Evolutionary conservation across 2,797 vertebrate genomes (phyloP).

Genomic region (Darevskia mixta): DNA sequence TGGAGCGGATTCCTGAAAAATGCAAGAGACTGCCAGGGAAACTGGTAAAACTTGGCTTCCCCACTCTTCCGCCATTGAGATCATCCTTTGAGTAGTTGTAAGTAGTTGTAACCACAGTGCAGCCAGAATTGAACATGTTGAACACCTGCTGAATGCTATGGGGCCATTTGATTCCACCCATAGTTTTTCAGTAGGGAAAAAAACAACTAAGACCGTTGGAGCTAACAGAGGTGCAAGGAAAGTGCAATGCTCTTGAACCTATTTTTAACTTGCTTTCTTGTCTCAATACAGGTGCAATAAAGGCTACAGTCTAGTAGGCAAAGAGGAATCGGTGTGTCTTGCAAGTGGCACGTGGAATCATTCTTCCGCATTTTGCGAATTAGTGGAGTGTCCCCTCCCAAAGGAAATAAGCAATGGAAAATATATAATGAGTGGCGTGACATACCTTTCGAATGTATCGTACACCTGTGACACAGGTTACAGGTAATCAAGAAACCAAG

Average conservation of each 20-base stretch:
- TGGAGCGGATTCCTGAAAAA: background rate
- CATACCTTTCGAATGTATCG: constrained; percentile 86
- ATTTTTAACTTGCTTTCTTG: constrained; percentile 38
- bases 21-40: too few species aligned
- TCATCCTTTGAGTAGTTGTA: too few species aligned
- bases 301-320: constrained; percentile 86
- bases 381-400: constrained; percentile 86
- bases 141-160: background rate
- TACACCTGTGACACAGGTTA: constrained; percentile 91
- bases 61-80: too few species aligned
- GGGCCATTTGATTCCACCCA: background rate
- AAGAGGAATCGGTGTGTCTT: constrained; percentile 89
- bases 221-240: background rate
- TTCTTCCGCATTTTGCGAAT: constrained; percentile 85
- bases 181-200: background rate
- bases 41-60: too few species aligned
- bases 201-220: background rate
- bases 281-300: constrained; percentile 84
- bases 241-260: background rate
- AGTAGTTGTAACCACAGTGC: background rate
- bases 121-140: background rate
- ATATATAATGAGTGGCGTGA: constrained; percentile 81
- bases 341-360: constrained; percentile 88
- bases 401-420: constrained; percentile 83
- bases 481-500: constrained; percentile 82